Evolutionary conservation across 2,888 invertebrate genomes (phyloP), one percentile per base, ranked within the genome.

Genomic region (Disparrhopalites patrizii): DNA sequence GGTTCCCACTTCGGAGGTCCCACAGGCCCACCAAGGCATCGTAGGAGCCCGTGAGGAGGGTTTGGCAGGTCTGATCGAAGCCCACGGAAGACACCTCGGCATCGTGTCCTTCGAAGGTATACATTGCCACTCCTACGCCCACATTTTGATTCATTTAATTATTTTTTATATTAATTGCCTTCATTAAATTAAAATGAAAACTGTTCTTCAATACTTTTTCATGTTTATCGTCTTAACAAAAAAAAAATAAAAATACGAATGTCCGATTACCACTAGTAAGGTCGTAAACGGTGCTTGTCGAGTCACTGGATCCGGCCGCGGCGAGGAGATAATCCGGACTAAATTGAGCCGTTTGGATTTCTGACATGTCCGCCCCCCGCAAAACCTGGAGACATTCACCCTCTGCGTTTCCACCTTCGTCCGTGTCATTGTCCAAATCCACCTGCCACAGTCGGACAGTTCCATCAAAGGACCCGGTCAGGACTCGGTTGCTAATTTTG

Each of bases 391-490:
- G 79, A 25, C 57, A 57, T 57, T 57, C 57, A 23, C 27, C 20
- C 13, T 51, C 51, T 23, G 47, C 20, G 25, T 31, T 33, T n/a
- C n/a, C n/a, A n/a, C n/a, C n/a, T n/a, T n/a, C n/a, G n/a, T n/a
- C n/a, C 2, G 38, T 30, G 4, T 38, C 52, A 43, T 52, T 31
- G 0, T 88, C 90, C 0, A 82, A 85, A 58, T 81, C 81, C 0
- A 86, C 82, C 63, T 86, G 84, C 91, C 91, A 91, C 40, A 91
- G 80, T 74, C 85, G 85, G 0, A 87, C 87, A 0, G 89, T 87
- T 78, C 87, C 88, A 79, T 91, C 91, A 76, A 91, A 90, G 0
- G 91, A 91, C 3, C 88, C 89, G 0, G 91, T 91, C 73, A 90
- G 80, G 7, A 90, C 84, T 76, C 85, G 84, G 75, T 89, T 84